Percentiles rank a stretch among this genome's conserved stretches.
Evolutionary conservation across 2,797 vertebrate genomes (phyloP).

Genomic region (Galagoides demidoff): DNA sequence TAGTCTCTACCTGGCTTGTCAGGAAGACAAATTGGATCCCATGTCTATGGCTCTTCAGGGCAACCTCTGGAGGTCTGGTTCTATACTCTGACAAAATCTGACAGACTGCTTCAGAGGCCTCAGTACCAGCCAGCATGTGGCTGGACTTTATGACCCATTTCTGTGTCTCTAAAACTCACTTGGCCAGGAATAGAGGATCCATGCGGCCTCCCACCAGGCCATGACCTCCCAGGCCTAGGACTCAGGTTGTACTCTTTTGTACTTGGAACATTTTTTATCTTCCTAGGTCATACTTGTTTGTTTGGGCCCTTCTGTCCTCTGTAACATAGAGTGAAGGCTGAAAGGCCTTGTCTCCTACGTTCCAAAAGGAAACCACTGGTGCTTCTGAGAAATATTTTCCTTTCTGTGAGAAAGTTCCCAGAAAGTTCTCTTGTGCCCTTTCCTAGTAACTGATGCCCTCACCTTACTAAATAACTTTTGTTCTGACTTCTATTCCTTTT

Average conservation of each 20-base stretch:
- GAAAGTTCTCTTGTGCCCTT: neutral
- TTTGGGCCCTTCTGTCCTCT: slow-evolving; percentile 19
- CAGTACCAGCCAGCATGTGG: neutral
- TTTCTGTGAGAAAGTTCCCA: slow-evolving; percentile 17
- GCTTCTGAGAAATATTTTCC: slow-evolving; percentile 44
- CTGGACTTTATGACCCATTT: neutral
- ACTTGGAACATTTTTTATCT: slow-evolving; percentile 28
- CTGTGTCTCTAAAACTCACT: neutral
- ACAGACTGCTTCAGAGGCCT: slow-evolving; percentile 37
- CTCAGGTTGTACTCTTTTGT: neutral
- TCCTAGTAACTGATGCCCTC: neutral
- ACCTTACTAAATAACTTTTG: neutral
- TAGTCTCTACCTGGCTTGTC: slow-evolving; percentile 10
- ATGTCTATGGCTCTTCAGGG: slow-evolving; percentile 16
- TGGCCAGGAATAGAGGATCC: neutral
- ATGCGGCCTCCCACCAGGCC: neutral
- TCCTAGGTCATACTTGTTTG: slow-evolving; percentile 12
- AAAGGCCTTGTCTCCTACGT: neutral
- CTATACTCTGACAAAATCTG: slow-evolving; percentile 12
- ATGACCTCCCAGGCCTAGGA: neutral
- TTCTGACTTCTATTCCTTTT: neutral
- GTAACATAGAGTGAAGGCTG: neutral
- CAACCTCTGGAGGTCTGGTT: slow-evolving; percentile 29
- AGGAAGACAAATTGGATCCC: slow-evolving; percentile 60
- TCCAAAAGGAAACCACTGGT: neutral